phyloP scores from a whole-genome alignment of 2,888 invertebrate species.

The Idaea biselata region DNA sequence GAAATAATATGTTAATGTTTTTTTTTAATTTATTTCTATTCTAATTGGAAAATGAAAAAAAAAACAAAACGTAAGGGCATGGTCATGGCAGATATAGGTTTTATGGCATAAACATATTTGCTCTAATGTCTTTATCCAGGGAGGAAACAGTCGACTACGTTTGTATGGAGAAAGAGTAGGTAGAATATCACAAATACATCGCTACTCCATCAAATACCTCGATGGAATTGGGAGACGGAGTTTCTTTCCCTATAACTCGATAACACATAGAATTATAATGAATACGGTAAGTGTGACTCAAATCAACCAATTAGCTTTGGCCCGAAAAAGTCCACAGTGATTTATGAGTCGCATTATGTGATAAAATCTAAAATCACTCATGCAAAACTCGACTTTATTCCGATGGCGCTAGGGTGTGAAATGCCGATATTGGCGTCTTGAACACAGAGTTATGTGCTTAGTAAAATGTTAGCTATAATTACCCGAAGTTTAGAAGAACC shows the following conservation, averaged over 20 bases:
- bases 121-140: too few species aligned
- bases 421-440: slow-evolving; percentile 15
- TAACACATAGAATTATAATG: slow-evolving; percentile 2
- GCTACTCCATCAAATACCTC: neutral
- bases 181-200: neutral
- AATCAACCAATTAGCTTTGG: slow-evolving; percentile 31
- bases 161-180: too few species aligned
- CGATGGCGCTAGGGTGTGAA: slow-evolving; percentile 18
- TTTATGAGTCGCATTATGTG: slow-evolving; percentile 25
- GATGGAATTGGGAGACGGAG: too few species aligned
- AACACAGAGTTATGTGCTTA: slow-evolving; percentile 27
- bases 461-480: slow-evolving; percentile 29
- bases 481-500: slow-evolving; percentile 8
- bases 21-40: too few species aligned
- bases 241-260: too few species aligned
- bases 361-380: slow-evolving; percentile 24
- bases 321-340: slow-evolving; percentile 31
- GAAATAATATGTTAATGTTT: too few species aligned
- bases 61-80: too few species aligned
- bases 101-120: too few species aligned
- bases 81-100: too few species aligned
- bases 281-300: slow-evolving; percentile 28
- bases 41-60: too few species aligned
- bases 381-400: slow-evolving; percentile 17
- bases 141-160: too few species aligned